Evolutionary conservation across 2,797 vertebrate species (phyloP).

Genomic region (Cuniculus paca): DNA sequence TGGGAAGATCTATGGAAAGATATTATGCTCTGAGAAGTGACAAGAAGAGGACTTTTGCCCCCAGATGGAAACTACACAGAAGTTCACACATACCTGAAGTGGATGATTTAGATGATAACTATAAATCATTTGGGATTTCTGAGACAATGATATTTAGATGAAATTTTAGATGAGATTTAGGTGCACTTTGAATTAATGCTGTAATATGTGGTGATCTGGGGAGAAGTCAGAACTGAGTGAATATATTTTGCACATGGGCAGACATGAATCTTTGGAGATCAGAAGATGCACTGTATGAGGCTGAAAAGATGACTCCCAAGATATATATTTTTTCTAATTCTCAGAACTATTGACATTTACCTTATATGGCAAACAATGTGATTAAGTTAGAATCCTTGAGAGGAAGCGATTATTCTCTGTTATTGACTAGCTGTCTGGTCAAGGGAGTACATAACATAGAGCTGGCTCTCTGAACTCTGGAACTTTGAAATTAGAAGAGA

Average conservation of each 20-base stretch:
- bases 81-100: not conserved
- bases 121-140: not conserved
- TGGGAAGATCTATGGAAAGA: not conserved
- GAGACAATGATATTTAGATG: not conserved
- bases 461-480: not conserved
- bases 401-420: not conserved
- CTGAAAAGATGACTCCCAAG: not conserved
- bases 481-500: constrained; percentile 59
- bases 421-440: not conserved
- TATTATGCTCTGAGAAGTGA: not conserved
- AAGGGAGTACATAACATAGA: not conserved
- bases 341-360: not conserved
- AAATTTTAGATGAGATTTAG: not conserved
- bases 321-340: constrained; percentile 23
- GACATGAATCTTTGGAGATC: not conserved
- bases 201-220: not conserved
- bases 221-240: not conserved
- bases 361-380: not conserved
- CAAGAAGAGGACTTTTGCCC: not conserved
- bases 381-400: not conserved
- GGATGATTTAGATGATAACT: not conserved
- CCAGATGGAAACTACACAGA: not conserved
- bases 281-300: not conserved
- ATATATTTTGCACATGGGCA: not conserved
- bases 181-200: not conserved